Evolutionary conservation across 2,888 invertebrate genomes (phyloP), one percentile per base, ranked within the genome.

Genomic region (Bibio marci): DNA sequence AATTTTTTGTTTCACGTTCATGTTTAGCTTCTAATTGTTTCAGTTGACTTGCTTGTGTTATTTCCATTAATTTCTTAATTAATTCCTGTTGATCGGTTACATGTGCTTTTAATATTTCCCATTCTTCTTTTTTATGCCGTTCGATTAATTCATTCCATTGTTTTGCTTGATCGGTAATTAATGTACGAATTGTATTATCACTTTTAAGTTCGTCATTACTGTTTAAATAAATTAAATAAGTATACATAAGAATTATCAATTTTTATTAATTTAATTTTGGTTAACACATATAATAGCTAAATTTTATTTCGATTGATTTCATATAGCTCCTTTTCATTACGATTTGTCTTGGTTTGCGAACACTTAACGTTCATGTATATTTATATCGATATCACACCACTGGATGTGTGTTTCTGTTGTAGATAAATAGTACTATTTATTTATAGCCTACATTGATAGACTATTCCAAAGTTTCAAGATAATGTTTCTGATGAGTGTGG

Each of bases 61-160:
- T 62, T 50, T 80, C 73, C 78, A 92, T 86, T 49, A 92, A 74
- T 52, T 76, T 77, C 54, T 65, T 79, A 69, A 70, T 55, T 37
- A 66, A 66, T 40, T 79, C 69, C 45, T 79, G 68, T 63, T 91
- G 77, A 64, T 95, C 92, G 55, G 91, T 80, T 13, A 90, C 65
- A 52, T 90, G 78, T 48, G 75, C 67, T 39, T 82, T 71, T 41
- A 90, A 70, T 62, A 86, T 70, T 43, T 80, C 80, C 73, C 83
- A 81, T 57, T 82, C 80, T 65, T 85, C 85, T 43, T 74, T 75
- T 45, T 85, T 72, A 49, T 88, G 92, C 30, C 77, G 68, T 44
- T 80, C 77, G 49, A 86, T 80, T 69, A 95, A 74, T 52, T 83
- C 83, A 42, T 87, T 83, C 95, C 97, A 98, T 51, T 95, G 90